These are phyloP conservation scores for Trematocara variabile DNA, from an alignment of 2,113 vertebrate genomes.

Conservation along the genomic window DNA sequence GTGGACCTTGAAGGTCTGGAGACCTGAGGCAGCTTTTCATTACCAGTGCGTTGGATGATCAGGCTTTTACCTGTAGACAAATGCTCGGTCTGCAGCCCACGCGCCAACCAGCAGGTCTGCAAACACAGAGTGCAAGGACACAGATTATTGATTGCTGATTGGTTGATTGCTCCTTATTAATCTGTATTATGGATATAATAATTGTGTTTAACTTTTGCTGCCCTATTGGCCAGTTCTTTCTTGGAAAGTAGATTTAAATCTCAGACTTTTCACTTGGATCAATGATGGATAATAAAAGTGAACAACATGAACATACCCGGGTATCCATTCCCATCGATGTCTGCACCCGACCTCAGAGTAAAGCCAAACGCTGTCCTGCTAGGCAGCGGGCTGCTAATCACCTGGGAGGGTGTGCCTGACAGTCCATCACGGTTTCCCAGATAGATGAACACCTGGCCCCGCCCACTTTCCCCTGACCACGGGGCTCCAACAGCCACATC, in stretches of 20 bases:
- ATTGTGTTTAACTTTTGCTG: too few relatives aligned
- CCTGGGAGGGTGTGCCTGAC: background rate
- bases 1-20: background rate
- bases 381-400: background rate
- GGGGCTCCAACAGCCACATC: conserved; percentile 8
- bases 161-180: background rate
- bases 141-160: background rate
- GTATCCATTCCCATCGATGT: conserved; percentile 6
- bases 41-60: background rate
- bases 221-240: too few relatives aligned
- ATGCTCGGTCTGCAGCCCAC: background rate
- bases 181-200: background rate
- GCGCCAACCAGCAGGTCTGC: conserved; percentile 22
- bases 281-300: too few relatives aligned
- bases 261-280: too few relatives aligned
- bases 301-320: background rate
- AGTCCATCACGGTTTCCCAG: background rate
- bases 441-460: conserved; percentile 22
- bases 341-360: background rate
- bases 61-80: background rate
- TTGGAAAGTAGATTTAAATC: too few relatives aligned
- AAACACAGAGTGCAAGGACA: background rate
- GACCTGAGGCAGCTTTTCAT: background rate
- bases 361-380: background rate
- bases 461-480: background rate